Evolutionary conservation across 2,113 vertebrate genomes (phyloP), one percentile per base, ranked within the genome.

Genomic region (Carassius gibelio): DNA sequence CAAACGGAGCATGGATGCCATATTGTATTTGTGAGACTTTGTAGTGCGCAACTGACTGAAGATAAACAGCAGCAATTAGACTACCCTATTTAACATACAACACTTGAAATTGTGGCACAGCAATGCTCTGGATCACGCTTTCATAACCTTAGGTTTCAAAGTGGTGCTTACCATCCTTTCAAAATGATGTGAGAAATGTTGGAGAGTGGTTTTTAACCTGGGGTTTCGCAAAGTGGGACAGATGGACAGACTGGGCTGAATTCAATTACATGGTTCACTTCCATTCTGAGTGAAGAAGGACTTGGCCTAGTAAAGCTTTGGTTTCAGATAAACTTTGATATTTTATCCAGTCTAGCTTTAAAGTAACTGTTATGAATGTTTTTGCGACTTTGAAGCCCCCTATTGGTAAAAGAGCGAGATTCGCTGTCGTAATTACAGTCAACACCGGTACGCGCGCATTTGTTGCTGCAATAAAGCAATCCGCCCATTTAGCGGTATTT

Each of bases 1-100:
- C 71, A 77, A 86, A 72, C 21, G 5, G 36, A 55, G 80, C 64
- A 69, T 21, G 61, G 61, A 68, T 81, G 78, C 38, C 61, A 19
- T 62, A 79, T 48, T 80, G 59, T 80, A 66, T 48, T 80, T 26
- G 26, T 36, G 45, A 69, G 42, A 66, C 26, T 55, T 21, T 5
- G 15, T 66, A 81, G 78, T 72, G 66, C 0, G 11, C 68, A 42
- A 64, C n/a, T 59, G 26, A 78, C 52, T 52, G 30, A 78, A 78
- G 62, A 81, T 21, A 69, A 52, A 71, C 8, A 8, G 3, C 68
- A 71, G 68, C 8, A 61, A 23, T 15, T n/a, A 42, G 5, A 5
- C 36, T 4, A 1, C 57, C 55, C 36, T 23, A 62, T 79, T 61
- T 36, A 11, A 77, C 8, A 9, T 36, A 42, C 21, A 45, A 42